A percentile compares a stretch with the other conserved stretches of the same genome.
These are phyloP conservation scores for Megaceryle torquata DNA, from an alignment of 2,113 vertebrate genomes.

Conservation along the genomic window DNA sequence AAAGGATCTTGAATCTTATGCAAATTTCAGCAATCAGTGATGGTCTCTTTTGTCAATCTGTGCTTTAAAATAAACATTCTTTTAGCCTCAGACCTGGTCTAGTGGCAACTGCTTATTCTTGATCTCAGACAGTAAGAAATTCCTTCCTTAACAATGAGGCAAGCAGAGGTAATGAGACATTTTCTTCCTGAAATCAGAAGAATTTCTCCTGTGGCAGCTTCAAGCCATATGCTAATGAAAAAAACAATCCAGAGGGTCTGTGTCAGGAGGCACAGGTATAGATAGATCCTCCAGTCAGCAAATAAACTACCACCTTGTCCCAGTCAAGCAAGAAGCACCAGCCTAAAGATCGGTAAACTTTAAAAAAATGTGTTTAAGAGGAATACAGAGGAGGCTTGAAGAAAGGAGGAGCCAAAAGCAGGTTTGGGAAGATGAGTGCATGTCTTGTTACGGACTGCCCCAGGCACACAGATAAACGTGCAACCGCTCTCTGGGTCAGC, in stretches of 20 bases:
- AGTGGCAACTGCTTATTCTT: not conserved
- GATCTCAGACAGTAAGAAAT: not conserved
- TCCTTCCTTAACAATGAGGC: not conserved
- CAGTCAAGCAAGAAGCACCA: not conserved
- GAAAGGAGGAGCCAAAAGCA: not conserved
- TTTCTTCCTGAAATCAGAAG: not conserved
- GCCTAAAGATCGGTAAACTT: rapidly evolving
- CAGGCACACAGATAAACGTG: not conserved
- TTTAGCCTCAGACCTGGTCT: not conserved
- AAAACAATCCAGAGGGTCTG: not conserved
- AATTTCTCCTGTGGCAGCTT: not conserved
- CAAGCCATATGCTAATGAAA: not conserved
- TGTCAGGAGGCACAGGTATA: not conserved
- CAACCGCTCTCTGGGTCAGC: not conserved
- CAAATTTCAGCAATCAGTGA: not conserved
- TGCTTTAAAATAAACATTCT: not conserved
- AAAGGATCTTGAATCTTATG: not conserved
- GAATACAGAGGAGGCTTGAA: not conserved
- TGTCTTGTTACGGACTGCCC: not conserved
- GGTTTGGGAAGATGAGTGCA: rapidly evolving
- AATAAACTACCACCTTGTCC: not conserved
- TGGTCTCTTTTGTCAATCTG: not conserved
- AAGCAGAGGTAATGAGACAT: not conserved
- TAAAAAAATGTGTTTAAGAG: not conserved
- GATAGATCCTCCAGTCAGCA: not conserved